Base-by-base conservation (phyloP, 2,113 vertebrate species). In the Gavialis gangeticus region DNA sequence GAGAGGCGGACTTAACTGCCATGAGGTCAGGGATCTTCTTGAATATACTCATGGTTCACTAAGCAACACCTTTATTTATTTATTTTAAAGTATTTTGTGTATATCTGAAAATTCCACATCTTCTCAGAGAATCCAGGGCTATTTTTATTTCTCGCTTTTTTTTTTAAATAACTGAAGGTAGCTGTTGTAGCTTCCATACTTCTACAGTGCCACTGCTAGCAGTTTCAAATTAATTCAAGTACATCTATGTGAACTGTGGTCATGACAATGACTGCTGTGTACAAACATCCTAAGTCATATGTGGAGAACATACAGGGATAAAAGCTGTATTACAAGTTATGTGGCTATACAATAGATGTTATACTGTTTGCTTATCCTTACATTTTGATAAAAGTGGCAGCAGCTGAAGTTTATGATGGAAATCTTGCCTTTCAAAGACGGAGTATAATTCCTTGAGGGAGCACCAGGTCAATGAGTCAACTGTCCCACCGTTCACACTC, bases 401-500 rank as follows among this genome's bases (percentile, higher is more conserved):
- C 22, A 88, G 17, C 27, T 18, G 1, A 2, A 88, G 7, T 64
- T 82, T 56, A 37, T 56, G 59, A 46, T 63, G n/a, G 30, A 59
- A 79, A 79, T 89, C n/a, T 87, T 59, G 2, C 4, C 94, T 92
- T 89, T 24, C 79, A 15, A 79, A 37, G 3, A 1, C 63, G 73
- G 28, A 64, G 12, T 55, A 54, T 83, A 57, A 76, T 88, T 94
- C 67, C 30, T 12, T 88, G 60, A 79, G 30, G 27, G 28, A 87
- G 57, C 25, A 67, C 12, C 1, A 0, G 46, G 5, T 78, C 10
- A 55, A 84, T 83, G 76, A 88, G 89, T 46, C 30, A 79, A 76
- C 86, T 77, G 92, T 88, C 90, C 37, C 79, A 57, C 58, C 84
- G 89, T 94, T 91, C 83, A 82, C 78, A 11, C 75, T 92, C 79